Evolutionary conservation across 1,140 invertebrate genomes (phyloP).

Genomic region (Popillia japonica): DNA sequence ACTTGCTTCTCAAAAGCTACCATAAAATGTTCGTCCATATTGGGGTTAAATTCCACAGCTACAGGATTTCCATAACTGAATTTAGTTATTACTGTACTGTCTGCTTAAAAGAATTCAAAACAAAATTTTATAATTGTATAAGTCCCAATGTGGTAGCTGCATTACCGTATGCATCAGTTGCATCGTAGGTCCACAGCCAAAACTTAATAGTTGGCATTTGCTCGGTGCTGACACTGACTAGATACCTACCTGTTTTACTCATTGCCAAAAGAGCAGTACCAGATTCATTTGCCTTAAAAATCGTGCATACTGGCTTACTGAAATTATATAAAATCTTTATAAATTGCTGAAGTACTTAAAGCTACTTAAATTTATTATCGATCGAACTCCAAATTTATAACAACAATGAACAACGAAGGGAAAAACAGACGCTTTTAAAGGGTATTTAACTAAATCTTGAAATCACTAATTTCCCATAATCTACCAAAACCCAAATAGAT

Average conservation of each 20-base stretch:
- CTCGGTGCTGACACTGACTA: conserved; percentile 64
- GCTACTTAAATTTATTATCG: too few relatives aligned
- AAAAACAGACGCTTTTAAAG: too few relatives aligned
- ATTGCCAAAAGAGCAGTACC: conserved; percentile 61
- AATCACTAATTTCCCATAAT: too few relatives aligned
- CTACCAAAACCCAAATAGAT: too few relatives aligned
- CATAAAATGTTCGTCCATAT: conserved; percentile 58
- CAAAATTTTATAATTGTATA: neutral
- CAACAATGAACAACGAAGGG: too few relatives aligned
- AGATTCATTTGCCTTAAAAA: conserved; percentile 62
- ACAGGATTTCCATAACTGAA: conserved; percentile 50
- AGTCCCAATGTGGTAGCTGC: neutral
- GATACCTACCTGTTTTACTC: conserved; percentile 65
- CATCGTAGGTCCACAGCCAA: conserved; percentile 67
- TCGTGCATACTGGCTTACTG: conserved; percentile 62
- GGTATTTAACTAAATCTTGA: too few relatives aligned
- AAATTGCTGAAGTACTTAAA: too few relatives aligned
- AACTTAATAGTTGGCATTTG: conserved; percentile 61
- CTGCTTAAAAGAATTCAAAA: neutral
- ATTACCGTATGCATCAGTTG: conserved; percentile 63
- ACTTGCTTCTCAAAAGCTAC: conserved; percentile 58
- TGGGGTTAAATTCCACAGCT: conserved; percentile 58
- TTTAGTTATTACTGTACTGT: conserved; percentile 1
- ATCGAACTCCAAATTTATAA: too few relatives aligned
- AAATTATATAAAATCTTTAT: conserved; percentile 42